These are phyloP conservation scores for Camelus dromedarius DNA, from an alignment of 2,113 vertebrate species.

Conservation along the genomic window DNA sequence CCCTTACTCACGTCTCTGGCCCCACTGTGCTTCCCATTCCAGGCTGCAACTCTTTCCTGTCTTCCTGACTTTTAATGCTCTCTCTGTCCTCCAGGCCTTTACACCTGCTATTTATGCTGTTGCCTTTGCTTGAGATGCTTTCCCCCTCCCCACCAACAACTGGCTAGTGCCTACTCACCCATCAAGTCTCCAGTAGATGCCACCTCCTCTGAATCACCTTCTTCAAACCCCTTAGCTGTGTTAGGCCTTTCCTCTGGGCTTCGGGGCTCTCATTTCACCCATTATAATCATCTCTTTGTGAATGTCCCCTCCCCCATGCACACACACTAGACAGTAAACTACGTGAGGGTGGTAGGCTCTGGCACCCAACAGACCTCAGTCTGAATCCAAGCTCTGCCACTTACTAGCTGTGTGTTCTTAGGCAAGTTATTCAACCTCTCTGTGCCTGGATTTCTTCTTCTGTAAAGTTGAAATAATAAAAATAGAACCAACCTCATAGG, in stretches of 20 bases:
- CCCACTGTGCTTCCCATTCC: background rate
- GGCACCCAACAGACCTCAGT: background rate
- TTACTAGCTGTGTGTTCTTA: background rate
- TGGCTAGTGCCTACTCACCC: background rate
- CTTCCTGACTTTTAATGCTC: background rate
- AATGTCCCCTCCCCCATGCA: accelerated
- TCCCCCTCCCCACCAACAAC: background rate
- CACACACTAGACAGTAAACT: background rate
- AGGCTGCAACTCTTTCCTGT: background rate
- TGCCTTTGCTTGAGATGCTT: background rate
- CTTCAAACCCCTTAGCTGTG: no score
- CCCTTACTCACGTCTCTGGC: accelerated
- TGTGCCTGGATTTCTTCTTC: constrained; percentile 9
- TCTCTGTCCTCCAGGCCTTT: background rate
- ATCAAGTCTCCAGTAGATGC: no score
- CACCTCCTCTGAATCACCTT: background rate
- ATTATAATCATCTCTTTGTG: background rate
- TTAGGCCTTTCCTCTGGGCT: background rate
- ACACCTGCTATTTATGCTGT: background rate
- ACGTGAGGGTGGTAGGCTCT: accelerated
- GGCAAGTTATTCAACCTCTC: background rate
- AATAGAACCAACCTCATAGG: background rate
- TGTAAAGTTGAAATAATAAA: background rate
- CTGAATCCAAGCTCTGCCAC: background rate
- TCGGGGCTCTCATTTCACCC: background rate